phyloP scores from a whole-genome alignment of 2,113 vertebrate species.

The Entelurus aequoreus region DNA sequence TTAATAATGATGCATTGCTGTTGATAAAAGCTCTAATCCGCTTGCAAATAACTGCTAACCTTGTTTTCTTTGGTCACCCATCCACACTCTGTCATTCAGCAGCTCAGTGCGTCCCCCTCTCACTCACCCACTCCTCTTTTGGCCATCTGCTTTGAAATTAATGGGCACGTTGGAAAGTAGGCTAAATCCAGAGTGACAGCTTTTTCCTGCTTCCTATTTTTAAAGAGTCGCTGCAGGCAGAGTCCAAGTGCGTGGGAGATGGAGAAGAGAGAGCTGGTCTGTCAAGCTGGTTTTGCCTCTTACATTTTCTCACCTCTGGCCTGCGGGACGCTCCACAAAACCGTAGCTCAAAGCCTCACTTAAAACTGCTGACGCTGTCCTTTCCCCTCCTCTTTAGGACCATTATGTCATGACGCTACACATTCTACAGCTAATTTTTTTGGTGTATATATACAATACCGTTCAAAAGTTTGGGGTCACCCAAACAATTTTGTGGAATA shows the following conservation, averaged over 20 bases:
- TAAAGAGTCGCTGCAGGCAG: constrained; percentile 53
- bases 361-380: neutral
- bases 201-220: constrained; percentile 53
- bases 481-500: too few relatives aligned
- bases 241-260: constrained; percentile 44
- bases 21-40: constrained; percentile 31
- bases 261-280: constrained; percentile 24
- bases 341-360: constrained; percentile 21
- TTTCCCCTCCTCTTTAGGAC: neutral
- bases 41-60: constrained; percentile 28
- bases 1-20: constrained; percentile 10
- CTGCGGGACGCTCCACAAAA: constrained; percentile 25
- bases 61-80: constrained; percentile 25
- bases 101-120: constrained; percentile 48
- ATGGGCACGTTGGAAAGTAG: constrained; percentile 69
- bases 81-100: constrained; percentile 49
- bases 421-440: too few relatives aligned
- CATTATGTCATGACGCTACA: neutral
- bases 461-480: too few relatives aligned
- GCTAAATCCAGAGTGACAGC: constrained; percentile 71
- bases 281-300: constrained; percentile 40
- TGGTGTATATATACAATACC: too few relatives aligned
- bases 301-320: constrained; percentile 38
- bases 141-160: constrained; percentile 72
- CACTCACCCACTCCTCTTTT: constrained; percentile 31